Conservation (phyloP, 92 coral and sea anemone species). For the Paramuricea clavata region DNA sequence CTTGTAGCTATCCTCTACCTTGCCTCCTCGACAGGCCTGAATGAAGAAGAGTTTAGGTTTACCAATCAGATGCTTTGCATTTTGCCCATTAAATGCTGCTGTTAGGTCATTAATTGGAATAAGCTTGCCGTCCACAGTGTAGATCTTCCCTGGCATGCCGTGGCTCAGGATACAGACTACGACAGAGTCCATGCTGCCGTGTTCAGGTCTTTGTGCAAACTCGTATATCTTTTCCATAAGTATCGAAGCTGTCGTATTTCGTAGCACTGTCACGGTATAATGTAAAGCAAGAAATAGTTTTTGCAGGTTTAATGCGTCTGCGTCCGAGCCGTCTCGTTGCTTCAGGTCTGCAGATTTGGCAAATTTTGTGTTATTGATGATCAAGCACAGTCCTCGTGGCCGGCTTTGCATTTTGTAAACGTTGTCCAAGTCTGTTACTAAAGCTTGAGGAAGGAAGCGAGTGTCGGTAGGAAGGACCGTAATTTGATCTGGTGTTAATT, state of each 20-base stretch:
- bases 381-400: slow-evolving; percentile 91
- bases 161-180: slow-evolving; percentile 95
- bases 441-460: slow-evolving; percentile 25
- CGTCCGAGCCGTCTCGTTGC: slow-evolving; percentile 84
- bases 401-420: slow-evolving; percentile 77
- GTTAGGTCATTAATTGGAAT: slow-evolving; percentile 78
- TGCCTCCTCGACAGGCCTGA: slow-evolving; percentile 96
- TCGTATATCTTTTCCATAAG: slow-evolving; percentile 71
- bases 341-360: slow-evolving; percentile 71
- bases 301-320: slow-evolving; percentile 84
- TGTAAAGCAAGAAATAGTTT: slow-evolving; percentile 74
- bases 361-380: slow-evolving; percentile 81
- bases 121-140: slow-evolving; percentile 89
- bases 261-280: slow-evolving; percentile 74
- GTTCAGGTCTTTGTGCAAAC: slow-evolving; percentile 82
- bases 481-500: slow-evolving; percentile 36
- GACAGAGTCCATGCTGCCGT: slow-evolving; percentile 80
- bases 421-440: slow-evolving; percentile 56
- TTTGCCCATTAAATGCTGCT: slow-evolving; percentile 86
- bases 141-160: slow-evolving; percentile 89
- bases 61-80: slow-evolving; percentile 87
- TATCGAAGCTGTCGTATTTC: slow-evolving; percentile 69
- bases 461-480: slow-evolving; percentile 26
- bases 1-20: neutral
- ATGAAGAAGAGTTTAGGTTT: slow-evolving; percentile 95